Base-by-base conservation (phyloP, 2,797 vertebrate genomes). In the Myotis vivesi region DNA sequence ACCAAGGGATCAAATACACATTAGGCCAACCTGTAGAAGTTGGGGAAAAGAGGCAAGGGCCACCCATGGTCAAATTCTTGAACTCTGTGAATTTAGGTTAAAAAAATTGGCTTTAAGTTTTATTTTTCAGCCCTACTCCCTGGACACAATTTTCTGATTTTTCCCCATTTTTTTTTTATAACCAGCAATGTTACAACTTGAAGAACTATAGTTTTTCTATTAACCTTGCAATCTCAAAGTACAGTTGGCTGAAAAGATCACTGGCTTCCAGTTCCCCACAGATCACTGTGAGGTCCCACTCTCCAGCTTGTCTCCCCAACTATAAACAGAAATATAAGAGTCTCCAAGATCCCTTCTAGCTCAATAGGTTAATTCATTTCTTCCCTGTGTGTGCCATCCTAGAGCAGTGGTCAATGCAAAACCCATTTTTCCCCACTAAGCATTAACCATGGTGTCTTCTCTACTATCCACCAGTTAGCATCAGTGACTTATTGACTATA, bases 101-200 rank as follows among this genome's bases (percentile, higher is more conserved):
- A 98, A 96, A 98, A 97, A 97, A 95, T 97, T 98, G 97, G 97
- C 97, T 97, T 98, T 95, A 0, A 38, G 89, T 98, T 98, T 98
- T 97, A 97, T 98, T 97, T 97, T 97, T 97, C 95, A 94, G 6
- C 6, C 30, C 5, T 8, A 49, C 19, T 89, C 66, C 79, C 41
- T 66, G 22, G 22, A 87, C 49, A 81, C 38, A 84, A 36, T 87
- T 84, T 91, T 87, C 44, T 77, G 38, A 89, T 89, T 92, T 80
- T 62, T 25, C 66, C 19, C 30, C 73, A 46, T 62, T 90, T 41
- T 95, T 98, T 41, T 95, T 98, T 98, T 97, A 89, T 87, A 94
- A 94, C 0, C 55, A 97, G 96, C 81, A 95, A 87, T 96, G 89
- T 92, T 89, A 97, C 97, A 97, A 95, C 97, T 97, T 36, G 91